Percentiles rank a stretch among this genome's conserved stretches.
These are phyloP conservation scores for Saxidomus purpurata DNA, from an alignment of 1,140 invertebrate genomes.

Conservation along the genomic window DNA sequence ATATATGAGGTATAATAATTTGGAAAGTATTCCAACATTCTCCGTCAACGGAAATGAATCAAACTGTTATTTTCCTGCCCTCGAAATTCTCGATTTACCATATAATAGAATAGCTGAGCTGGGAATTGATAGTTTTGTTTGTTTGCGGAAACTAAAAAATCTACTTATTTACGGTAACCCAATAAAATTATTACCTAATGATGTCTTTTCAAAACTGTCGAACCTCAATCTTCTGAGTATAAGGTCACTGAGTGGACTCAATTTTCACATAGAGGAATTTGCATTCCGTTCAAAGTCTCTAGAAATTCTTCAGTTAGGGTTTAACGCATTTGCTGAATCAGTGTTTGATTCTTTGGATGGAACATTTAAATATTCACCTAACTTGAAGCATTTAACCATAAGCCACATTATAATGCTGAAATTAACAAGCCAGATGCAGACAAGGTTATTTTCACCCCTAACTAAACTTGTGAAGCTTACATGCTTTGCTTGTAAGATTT, in stretches of 20 bases:
- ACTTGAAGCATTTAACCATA: background rate
- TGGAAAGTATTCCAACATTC: too few relatives aligned
- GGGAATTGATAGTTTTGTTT: too few relatives aligned
- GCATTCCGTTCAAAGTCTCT: background rate
- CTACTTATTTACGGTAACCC: too few relatives aligned
- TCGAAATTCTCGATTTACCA: too few relatives aligned
- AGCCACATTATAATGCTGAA: background rate
- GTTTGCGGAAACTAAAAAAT: too few relatives aligned
- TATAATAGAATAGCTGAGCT: too few relatives aligned
- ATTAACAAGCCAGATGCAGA: background rate
- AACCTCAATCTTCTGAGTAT: background rate
- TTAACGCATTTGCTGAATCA: background rate
- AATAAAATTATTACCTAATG: background rate
- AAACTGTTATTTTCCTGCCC: too few relatives aligned
- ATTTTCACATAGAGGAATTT: background rate
- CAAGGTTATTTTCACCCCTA: background rate
- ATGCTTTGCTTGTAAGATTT: too few relatives aligned
- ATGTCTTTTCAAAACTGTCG: background rate
- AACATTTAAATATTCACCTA: background rate
- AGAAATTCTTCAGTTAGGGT: background rate
- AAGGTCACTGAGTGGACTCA: too few relatives aligned
- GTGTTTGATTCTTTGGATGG: background rate
- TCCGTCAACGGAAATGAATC: too few relatives aligned
- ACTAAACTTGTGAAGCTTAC: too few relatives aligned
- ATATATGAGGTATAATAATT: too few relatives aligned